Evolutionary conservation across 1,140 invertebrate species (phyloP).

Genomic region (Varroa destructor): DNA sequence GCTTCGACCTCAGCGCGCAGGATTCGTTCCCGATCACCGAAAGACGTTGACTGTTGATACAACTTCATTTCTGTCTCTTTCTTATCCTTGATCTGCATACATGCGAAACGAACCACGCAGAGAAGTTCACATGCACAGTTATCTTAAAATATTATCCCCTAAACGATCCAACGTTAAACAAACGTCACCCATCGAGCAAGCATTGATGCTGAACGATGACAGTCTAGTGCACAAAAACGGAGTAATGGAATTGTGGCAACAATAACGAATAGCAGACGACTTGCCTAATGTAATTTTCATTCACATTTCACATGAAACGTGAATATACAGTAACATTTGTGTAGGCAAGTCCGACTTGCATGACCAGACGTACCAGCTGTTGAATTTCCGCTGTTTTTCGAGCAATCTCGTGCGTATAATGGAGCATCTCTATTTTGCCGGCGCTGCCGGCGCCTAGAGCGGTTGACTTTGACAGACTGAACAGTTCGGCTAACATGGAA

Average conservation of each 20-base stretch:
- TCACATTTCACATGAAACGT: no score
- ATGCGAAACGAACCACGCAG: no score
- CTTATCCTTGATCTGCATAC: slow-evolving; percentile 8
- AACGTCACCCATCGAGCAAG: no score
- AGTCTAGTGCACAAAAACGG: no score
- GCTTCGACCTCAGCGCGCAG: slow-evolving; percentile 8
- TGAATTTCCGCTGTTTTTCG: slow-evolving; percentile 19
- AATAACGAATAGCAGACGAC: no score
- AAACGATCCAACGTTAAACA: no score
- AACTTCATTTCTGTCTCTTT: slow-evolving; percentile 18
- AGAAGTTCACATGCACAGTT: no score
- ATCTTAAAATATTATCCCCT: no score
- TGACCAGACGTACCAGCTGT: background rate
- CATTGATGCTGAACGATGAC: no score
- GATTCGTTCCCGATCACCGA: slow-evolving; percentile 11
- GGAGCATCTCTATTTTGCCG: slow-evolving; percentile 12
- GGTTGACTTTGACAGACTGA: slow-evolving; percentile 17
- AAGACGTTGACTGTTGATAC: slow-evolving; percentile 1
- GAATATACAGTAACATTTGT: no score
- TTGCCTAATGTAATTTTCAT: no score
- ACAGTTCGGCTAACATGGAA: slow-evolving; percentile 19
- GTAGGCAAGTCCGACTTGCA: background rate
- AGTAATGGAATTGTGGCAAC: no score
- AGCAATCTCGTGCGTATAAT: slow-evolving; percentile 23
- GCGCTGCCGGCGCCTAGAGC: background rate